Base-by-base conservation (phyloP, 2,888 invertebrate species). In the Xestoiulus laeticollis region DNA sequence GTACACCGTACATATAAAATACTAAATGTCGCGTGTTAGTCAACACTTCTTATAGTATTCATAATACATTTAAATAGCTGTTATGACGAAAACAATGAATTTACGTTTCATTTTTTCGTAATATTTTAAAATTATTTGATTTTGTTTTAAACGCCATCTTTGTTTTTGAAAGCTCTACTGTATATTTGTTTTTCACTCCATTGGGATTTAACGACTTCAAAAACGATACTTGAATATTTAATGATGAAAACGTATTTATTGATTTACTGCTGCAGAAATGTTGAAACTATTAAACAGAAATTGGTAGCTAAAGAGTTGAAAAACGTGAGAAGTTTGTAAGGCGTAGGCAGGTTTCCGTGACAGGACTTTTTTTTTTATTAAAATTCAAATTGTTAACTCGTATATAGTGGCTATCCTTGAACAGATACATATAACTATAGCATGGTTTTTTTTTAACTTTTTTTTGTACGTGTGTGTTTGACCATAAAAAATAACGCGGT, bases 381-480 rank as follows among this genome's bases (percentile, higher is more conserved):
- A 68, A 26, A 10, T 68, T 68, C 38, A 26, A 68, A 68, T 8
- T 26, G n/a, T 68, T 68, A 26, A 5, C 22, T 68, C 4, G 68
- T 68, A 6, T n/a, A 22, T 26, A 68, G 68, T 68, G 68, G 68
- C 68, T 68, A n/a, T 68, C 68, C 68, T 68, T 68, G 68, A 68
- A 68, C 26, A 68, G 22, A 68, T 68, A 68, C 26, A 68, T 10
- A 68, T 68, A 68, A 68, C 68, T 26, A n/a, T n/a, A 5, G 68
- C 22, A 48, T 22, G 68, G n/a, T 1, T n/a, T 53, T 53, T 53
- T 53, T 53, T 53, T n/a, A 53, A 53, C 1, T n/a, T 16, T 53
- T 53, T 53, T 53, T 53, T 53, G 53, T 38, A 38, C 14, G 48
- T 16, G 16, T 48, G 14, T 19, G n/a, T 59, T 10, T 68, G 8